Conservation (phyloP, 2,888 invertebrate genomes). For the Didymodactylos carnosus region DNA sequence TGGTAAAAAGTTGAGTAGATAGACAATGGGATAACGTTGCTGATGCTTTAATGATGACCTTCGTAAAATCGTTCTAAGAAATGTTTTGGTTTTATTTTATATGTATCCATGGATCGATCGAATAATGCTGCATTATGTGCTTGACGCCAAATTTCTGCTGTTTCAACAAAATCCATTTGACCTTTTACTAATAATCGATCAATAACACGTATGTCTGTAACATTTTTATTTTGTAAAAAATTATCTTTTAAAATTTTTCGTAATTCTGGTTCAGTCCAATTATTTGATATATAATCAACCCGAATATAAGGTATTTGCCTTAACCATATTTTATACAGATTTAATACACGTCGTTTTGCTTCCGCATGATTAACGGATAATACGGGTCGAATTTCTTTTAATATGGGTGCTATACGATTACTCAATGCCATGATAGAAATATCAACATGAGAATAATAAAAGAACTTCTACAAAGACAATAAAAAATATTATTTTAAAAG, state of each 20-base stretch:
- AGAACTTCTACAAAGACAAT: neutral
- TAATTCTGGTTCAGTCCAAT: neutral
- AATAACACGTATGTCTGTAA: constrained; percentile 65
- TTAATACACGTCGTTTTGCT: constrained; percentile 59
- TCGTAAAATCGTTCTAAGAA: neutral
- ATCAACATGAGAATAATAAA: neutral
- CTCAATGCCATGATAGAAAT: neutral
- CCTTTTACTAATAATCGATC: constrained; percentile 81
- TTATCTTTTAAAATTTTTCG: constrained; percentile 38
- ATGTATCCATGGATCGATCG: neutral
- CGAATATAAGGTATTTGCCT: constrained; percentile 70
- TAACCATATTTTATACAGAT: constrained; percentile 79
- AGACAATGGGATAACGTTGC: no score
- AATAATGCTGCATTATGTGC: constrained; percentile 31
- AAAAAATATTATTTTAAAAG: no score
- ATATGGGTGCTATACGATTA: constrained; percentile 14
- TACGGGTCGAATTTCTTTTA: constrained; percentile 56
- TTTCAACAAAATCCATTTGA: constrained; percentile 79
- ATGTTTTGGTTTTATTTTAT: neutral
- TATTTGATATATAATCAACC: constrained; percentile 26
- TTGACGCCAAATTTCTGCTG: constrained; percentile 67
- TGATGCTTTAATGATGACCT: no score
- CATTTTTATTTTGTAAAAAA: constrained; percentile 54
- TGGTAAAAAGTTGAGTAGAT: no score
- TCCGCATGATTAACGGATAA: constrained; percentile 56